Conservation (phyloP, 2,888 invertebrate species). For the Morpho deidamia region DNA sequence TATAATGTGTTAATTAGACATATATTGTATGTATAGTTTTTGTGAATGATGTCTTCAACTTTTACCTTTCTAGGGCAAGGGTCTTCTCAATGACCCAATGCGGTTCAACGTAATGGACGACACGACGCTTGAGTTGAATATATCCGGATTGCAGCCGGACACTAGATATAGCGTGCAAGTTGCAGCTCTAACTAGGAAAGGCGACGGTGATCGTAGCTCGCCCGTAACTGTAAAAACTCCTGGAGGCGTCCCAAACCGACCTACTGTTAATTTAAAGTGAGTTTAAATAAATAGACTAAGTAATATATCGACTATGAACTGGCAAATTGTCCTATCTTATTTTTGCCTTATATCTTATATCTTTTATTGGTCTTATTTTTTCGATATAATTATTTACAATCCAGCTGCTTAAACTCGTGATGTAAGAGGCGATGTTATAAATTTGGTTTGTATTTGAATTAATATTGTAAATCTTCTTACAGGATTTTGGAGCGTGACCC, state of each 20-base stretch:
- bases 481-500: conserved; percentile 92
- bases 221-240: conserved; percentile 93
- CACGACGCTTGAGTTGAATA: conserved; percentile 86
- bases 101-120: conserved; percentile 92
- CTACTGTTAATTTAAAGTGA: conserved; percentile 89
- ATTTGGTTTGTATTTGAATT: not conserved
- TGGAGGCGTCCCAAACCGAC: conserved; percentile 93
- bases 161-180: conserved; percentile 96
- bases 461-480: conserved; percentile 35
- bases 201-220: conserved; percentile 95
- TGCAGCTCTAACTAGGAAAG: conserved; percentile 96
- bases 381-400: conserved; percentile 4
- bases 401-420: too few species aligned
- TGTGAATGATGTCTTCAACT: too few species aligned
- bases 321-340: too few species aligned
- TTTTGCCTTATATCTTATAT: too few species aligned
- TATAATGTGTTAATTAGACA: too few species aligned
- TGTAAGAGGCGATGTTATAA: too few species aligned
- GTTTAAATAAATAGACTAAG: conserved; percentile 30
- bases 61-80: conserved; percentile 78
- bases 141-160: conserved; percentile 95
- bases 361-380: too few species aligned
- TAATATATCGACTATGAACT: too few species aligned
- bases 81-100: conserved; percentile 91
- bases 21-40: too few species aligned